Percentiles rank a stretch among this genome's conserved stretches.
phyloP scores from a whole-genome alignment of 2,888 invertebrate genomes.

The Drosophila tanythrix region DNA sequence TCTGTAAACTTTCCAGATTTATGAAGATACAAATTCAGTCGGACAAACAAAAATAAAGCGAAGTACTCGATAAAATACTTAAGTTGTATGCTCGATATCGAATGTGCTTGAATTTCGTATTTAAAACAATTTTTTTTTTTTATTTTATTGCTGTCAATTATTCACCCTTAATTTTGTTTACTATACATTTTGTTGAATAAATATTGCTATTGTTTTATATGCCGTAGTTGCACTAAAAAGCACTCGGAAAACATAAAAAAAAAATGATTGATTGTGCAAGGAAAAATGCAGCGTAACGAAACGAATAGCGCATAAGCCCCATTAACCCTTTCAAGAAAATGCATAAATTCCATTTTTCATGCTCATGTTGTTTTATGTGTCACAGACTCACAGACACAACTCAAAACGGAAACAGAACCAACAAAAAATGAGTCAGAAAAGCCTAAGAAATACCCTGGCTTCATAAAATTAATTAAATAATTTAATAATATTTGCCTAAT shows the following conservation, averaged over 20 bases:
- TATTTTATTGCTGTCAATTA: neutral
- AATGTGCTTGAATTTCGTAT: neutral
- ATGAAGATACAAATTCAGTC: conserved; percentile 30
- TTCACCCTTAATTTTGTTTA: neutral
- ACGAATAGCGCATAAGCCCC: conserved; percentile 43
- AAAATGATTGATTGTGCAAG: conserved; percentile 51
- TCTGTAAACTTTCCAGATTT: conserved; percentile 47
- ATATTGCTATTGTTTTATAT: conserved; percentile 4
- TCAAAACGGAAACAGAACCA: conserved; percentile 17
- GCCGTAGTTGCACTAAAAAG: conserved; percentile 14
- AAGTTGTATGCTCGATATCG: neutral
- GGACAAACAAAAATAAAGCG: neutral
- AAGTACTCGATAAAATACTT: conserved; percentile 2
- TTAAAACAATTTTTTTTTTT: neutral
- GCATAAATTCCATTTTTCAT: conserved; percentile 63
- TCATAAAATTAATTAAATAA: neutral
- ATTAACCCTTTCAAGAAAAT: conserved; percentile 67
- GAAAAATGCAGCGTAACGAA: conserved; percentile 36
- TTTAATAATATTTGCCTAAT: neutral
- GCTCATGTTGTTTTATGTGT: conserved; percentile 43
- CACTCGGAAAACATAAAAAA: conserved; percentile 3
- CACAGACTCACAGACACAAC: conserved; percentile 28
- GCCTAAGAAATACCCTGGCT: conserved; percentile 7
- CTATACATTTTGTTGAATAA: neutral
- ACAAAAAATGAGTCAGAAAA: neutral